Evolutionary conservation across 2,888 invertebrate genomes (phyloP).

Genomic region (Andrena chrysosceles): DNA sequence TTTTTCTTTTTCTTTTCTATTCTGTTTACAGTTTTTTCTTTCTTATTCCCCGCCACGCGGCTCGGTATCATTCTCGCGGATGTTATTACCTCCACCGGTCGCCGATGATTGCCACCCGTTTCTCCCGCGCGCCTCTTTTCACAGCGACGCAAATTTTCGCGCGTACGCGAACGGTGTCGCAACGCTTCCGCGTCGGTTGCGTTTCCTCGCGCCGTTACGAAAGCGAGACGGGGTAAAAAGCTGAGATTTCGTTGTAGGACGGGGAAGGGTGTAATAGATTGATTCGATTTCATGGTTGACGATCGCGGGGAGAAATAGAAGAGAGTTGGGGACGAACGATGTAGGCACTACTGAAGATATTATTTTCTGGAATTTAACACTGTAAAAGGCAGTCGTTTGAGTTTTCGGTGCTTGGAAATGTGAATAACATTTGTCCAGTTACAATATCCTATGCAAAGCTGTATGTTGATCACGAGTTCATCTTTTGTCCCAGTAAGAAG

Average conservation of each 20-base stretch:
- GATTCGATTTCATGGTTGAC: conserved; percentile 33
- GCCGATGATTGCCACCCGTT: neutral
- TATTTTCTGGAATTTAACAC: too few relatives aligned
- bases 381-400: too few relatives aligned
- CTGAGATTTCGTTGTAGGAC: conserved; percentile 17
- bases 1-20: conserved; percentile 41
- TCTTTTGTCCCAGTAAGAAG: too few relatives aligned
- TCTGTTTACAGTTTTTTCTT: neutral
- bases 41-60: neutral
- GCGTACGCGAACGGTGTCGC: conserved; percentile 15
- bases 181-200: conserved; percentile 30
- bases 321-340: neutral
- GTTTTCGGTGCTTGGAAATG: too few relatives aligned
- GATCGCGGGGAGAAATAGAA: neutral
- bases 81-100: too few relatives aligned
- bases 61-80: too few relatives aligned
- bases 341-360: neutral
- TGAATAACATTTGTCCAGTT: too few relatives aligned
- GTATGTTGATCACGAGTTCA: too few relatives aligned
- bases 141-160: neutral
- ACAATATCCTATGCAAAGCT: too few relatives aligned
- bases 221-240: conserved; percentile 26
- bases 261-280: conserved; percentile 38
- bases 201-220: conserved; percentile 44
- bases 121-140: neutral